phyloP scores from a whole-genome alignment of 2,797 vertebrate species.

The Geotrypetes seraphini region DNA sequence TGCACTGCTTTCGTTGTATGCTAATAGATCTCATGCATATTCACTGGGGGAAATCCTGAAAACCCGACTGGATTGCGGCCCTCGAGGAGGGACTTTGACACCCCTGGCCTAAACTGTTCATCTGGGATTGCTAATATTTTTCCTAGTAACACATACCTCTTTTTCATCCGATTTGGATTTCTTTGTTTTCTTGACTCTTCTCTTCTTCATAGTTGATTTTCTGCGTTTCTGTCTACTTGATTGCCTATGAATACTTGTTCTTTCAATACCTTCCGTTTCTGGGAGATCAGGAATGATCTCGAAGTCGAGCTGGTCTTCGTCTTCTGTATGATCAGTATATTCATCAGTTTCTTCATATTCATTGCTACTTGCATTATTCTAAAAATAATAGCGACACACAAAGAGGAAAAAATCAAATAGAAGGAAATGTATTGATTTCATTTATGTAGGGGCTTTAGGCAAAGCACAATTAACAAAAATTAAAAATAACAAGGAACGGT shows the following conservation, averaged over 20 bases:
- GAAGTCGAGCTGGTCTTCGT: constrained; percentile 8
- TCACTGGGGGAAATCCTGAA: no score
- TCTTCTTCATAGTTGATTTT: constrained; percentile 10
- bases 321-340: constrained; percentile 9
- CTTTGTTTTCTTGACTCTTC: constrained; percentile 1
- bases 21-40: no score
- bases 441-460: neutral
- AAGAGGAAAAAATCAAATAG: neutral
- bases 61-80: no score
- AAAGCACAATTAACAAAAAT: neutral
- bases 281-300: neutral
- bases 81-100: no score
- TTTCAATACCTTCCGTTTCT: neutral
- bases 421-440: no score
- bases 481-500: neutral
- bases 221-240: constrained; percentile 12
- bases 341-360: neutral
- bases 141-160: constrained; percentile 26
- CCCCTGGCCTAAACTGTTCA: no score
- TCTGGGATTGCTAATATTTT: no score
- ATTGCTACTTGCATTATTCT: neutral
- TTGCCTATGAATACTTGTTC: constrained; percentile 5
- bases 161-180: constrained; percentile 2
- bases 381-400: neutral
- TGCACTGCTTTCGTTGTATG: no score